Evolutionary conservation across 2,113 vertebrate species (phyloP).

Genomic region (Otolemur garnettii): DNA sequence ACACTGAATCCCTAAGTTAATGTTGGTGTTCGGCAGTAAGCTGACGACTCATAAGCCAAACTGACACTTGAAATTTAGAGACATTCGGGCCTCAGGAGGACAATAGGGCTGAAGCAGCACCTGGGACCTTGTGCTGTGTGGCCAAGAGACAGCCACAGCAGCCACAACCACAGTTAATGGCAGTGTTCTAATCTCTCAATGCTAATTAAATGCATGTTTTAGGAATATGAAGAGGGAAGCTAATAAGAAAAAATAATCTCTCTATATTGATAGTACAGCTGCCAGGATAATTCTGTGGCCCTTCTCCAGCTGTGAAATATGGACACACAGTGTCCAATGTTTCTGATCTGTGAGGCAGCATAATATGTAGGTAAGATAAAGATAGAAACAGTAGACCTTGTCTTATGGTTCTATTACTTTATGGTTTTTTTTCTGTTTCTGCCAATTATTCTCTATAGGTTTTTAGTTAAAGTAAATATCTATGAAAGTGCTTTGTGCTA

Average conservation of each 20-base stretch:
- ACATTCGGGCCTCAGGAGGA: neutral
- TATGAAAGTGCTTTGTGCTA: neutral
- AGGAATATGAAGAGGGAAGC: neutral
- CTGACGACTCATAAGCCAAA: neutral
- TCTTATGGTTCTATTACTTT: accelerated
- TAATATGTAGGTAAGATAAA: neutral
- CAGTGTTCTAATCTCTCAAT: neutral
- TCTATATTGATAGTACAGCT: neutral
- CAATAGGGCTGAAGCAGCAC: neutral
- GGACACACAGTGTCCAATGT: neutral
- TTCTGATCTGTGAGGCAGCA: neutral
- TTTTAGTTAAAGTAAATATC: neutral
- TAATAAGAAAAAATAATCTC: neutral
- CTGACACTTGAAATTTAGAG: conserved; percentile 11
- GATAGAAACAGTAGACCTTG: neutral
- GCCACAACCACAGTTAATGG: neutral
- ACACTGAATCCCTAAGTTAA: neutral
- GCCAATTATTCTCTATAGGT: accelerated
- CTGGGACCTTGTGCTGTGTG: neutral
- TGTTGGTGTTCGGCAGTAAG: neutral
- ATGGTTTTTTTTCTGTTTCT: accelerated
- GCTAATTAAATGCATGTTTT: neutral
- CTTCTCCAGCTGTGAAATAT: neutral
- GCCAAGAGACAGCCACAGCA: neutral
- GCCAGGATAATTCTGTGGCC: neutral